Percentiles rank a stretch among this genome's conserved stretches.
These are phyloP conservation scores for Sicus ferrugineus DNA, from an alignment of 2,888 invertebrate species.

Conservation along the genomic window DNA sequence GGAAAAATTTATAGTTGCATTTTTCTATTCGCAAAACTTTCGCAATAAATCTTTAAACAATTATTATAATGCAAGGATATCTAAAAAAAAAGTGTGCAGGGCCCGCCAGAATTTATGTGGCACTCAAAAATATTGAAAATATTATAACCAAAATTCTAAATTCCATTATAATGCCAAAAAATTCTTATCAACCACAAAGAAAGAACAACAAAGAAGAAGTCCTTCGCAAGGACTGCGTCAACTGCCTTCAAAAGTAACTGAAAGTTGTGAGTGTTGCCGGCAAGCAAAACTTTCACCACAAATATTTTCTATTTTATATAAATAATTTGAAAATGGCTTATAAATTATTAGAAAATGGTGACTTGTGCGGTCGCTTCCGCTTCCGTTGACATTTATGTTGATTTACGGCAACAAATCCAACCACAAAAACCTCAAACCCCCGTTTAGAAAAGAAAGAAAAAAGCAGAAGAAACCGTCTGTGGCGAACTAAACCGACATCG, in stretches of 20 bases:
- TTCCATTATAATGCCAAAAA: no score
- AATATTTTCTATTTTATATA: constrained; percentile 22
- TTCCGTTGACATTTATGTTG: constrained; percentile 45
- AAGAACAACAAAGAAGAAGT: background rate
- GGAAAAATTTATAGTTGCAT: no score
- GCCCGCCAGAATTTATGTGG: constrained; percentile 20
- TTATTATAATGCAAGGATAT: constrained; percentile 11
- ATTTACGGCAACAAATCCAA: constrained; percentile 42
- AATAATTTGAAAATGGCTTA: constrained; percentile 16
- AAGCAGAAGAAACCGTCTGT: no score
- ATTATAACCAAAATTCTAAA: background rate
- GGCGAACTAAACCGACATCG: no score
- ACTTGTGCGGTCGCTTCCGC: constrained; percentile 28
- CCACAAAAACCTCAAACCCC: constrained; percentile 24
- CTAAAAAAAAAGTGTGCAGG: background rate
- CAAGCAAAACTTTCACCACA: constrained; percentile 16
- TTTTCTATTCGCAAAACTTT: background rate
- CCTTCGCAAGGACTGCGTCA: background rate
- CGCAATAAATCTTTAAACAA: constrained; percentile 16
- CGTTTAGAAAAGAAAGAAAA: background rate
- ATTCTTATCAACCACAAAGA: background rate
- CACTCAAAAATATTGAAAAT: constrained; percentile 9
- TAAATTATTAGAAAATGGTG: constrained; percentile 22
- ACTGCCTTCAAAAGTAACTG: background rate
- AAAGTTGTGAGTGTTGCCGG: background rate